Base-by-base conservation (phyloP, 2,888 invertebrate species). In the Luperina nickerlii region DNA sequence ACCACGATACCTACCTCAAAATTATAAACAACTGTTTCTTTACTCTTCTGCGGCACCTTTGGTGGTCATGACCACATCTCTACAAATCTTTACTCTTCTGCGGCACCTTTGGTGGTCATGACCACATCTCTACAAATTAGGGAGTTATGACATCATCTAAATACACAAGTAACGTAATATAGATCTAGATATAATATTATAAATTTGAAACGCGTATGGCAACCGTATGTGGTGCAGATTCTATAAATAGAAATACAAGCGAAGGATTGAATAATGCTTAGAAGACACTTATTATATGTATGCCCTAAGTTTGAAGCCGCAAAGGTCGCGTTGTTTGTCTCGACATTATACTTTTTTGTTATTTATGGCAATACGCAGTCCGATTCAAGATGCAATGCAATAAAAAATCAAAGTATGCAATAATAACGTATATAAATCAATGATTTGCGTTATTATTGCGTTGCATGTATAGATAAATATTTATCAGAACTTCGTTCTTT, bases 141-240 rank as follows among this genome's bases (percentile, higher is more conserved):
- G 67, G 79, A 79, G 69, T 82, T 80, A 89, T 92, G 93, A 93
- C 90, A 91, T 92, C 92, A 93, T 87, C 83, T 87, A 76, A 88
- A 86, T 81, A 81, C 84, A 89, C 75, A 80, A 76, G 45, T 78
- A 74, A 83, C 79, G 68, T 57, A 79, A 71, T 79, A 62, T 76
- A 81, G 81, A 86, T 45, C 11, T 84, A 84, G 79, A 78, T 75
- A 68, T 83, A 79, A 68, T 83, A 79, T 81, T 63, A 82, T 77
- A 76, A 73, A 87, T 80, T 67, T 81, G 74, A 85, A 85, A 79
- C 81, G 85, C 84, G 83, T 87, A 89, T 89, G 87, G 88, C 84
- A 71, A 81, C 90, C 89, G 88, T 88, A 86, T 90, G 90, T 84
- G 84, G 79, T 78, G 78, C 79, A 32, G 78, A 73, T 73, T 81